phyloP scores from a whole-genome alignment of 1,140 invertebrate genomes.

The Andrena cerasifolii region DNA sequence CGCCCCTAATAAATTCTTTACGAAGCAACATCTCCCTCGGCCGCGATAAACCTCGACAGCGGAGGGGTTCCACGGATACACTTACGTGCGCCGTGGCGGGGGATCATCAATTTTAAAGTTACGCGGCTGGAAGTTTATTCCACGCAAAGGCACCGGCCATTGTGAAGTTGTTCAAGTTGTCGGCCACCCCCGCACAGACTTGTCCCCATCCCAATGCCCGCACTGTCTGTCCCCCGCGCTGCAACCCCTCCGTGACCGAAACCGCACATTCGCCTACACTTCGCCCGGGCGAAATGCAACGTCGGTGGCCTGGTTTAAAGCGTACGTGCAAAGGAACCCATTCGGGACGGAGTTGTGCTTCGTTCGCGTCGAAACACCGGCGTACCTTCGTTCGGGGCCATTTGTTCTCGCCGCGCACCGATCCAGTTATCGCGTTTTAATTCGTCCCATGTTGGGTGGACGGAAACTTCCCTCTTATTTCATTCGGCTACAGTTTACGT shows the following conservation, averaged over 20 bases:
- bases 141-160: conserved; percentile 61
- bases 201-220: conserved; percentile 13
- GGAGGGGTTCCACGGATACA: conserved; percentile 3
- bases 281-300: conserved; percentile 30
- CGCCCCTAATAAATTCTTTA: conserved; percentile 31
- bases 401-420: conserved; percentile 10
- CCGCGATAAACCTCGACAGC: conserved; percentile 43
- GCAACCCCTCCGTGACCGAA: conserved; percentile 22
- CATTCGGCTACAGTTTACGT: no score
- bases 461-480: no score
- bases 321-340: conserved; percentile 9
- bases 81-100: conserved; percentile 17
- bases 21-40: conserved; percentile 28
- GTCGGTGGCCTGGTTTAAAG: conserved; percentile 32
- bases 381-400: conserved; percentile 20
- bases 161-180: conserved; percentile 72
- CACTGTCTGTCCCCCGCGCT: background rate
- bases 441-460: background rate
- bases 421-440: conserved; percentile 25
- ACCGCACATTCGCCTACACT: conserved; percentile 52
- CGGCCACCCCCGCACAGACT: conserved; percentile 43
- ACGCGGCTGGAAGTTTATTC: conserved; percentile 74
- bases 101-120: conserved; percentile 76
- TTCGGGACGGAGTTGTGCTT: background rate
- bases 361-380: conserved; percentile 1